Base-by-base conservation (phyloP, 2,113 vertebrate genomes). In the Apaloderma vittatum region DNA sequence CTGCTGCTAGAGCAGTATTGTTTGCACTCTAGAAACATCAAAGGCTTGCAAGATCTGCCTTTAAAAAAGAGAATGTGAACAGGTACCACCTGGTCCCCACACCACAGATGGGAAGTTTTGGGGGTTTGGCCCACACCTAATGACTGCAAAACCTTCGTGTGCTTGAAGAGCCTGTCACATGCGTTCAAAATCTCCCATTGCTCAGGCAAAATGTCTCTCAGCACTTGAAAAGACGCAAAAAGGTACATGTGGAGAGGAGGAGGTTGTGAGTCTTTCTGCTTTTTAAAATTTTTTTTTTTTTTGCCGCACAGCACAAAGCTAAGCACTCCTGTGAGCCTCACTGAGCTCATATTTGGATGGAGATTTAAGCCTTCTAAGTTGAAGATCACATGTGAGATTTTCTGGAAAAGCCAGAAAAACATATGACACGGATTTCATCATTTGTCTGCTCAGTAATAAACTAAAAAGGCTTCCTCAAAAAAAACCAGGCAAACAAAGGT, bases 21-120 rank as follows among this genome's bases (percentile, higher is more conserved):
- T 94, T 81, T 57, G 83, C 43, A 62, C 70, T 73, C 57, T 12
- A 23, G 20, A 82, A 93, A 89, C 88, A 97, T 96, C 96, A 93
- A 94, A 93, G 71, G 34, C 59, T 65, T 24, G 11, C 29, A 40
- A 68, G n/a, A 32, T 36, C 54, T 80, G 63, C 62, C 57, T 80
- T 62, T 63, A 22, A 77, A 34, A 86, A 40, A 74, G 8, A 40
- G 17, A 61, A 30, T 3, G 5, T 1, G 3, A 66, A 22, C 32
- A 87, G 86, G 70, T 78, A 75, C 1, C 2, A 43, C 4, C 1
- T 20, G 43, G 61, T 77, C 65, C 54, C 67, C 65, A 8, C 0
- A 1, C 85, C 68, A 14, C 49, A 32, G 16, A n/a, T 0, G 2
- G 52, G 21, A 71, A 67, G 48, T 89, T 93, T 78, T 30, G 24